phyloP scores from a whole-genome alignment of 2,888 invertebrate genomes.

The Melanchra persicariae region DNA sequence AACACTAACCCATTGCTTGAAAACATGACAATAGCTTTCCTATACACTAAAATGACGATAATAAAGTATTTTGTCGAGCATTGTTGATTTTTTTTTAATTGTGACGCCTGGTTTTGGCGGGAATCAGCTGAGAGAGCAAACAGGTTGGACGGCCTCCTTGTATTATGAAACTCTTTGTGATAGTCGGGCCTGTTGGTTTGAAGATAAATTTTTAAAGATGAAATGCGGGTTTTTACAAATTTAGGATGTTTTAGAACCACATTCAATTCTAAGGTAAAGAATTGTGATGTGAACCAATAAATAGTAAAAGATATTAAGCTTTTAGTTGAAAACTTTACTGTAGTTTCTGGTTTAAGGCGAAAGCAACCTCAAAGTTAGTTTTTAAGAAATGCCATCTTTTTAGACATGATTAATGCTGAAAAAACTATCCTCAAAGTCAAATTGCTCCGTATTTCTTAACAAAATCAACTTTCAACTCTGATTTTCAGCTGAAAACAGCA shows the following conservation, averaged over 20 bases:
- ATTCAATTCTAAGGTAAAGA: not conserved
- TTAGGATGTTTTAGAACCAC: not conserved
- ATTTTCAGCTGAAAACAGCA: not conserved
- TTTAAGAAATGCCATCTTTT: not conserved
- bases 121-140: slow-evolving; percentile 68
- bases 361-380: slow-evolving; percentile 8
- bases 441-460: not conserved
- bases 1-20: slow-evolving; percentile 54
- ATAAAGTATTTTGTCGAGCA: slow-evolving; percentile 55
- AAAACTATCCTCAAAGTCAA: not conserved
- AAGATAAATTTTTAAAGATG: not conserved
- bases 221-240: not conserved
- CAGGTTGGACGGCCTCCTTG: slow-evolving; percentile 62
- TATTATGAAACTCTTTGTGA: slow-evolving; percentile 53
- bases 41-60: slow-evolving; percentile 46
- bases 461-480: not conserved
- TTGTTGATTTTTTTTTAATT: slow-evolving; percentile 60
- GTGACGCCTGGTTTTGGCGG: slow-evolving; percentile 68
- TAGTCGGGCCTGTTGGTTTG: not conserved
- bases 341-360: not conserved
- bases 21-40: slow-evolving; percentile 37
- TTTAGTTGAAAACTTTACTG: not conserved
- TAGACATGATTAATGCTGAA: no score
- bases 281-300: not conserved
- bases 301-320: not conserved